These are phyloP conservation scores for Neocrepidodera transversa DNA, from an alignment of 2,888 invertebrate species.

Conservation along the genomic window DNA sequence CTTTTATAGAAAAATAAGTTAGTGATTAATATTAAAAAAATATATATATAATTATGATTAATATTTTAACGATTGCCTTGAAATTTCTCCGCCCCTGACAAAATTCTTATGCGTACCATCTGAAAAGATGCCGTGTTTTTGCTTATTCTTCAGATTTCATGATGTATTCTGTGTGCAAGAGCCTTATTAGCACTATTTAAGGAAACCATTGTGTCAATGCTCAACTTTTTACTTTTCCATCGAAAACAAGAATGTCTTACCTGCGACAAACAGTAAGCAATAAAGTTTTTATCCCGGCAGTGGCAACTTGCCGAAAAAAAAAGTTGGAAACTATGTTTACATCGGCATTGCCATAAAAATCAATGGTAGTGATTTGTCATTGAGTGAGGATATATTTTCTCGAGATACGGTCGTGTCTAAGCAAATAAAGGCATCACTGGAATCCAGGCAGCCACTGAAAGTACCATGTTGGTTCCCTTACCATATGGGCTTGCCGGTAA, in stretches of 20 bases:
- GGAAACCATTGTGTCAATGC: constrained; percentile 55
- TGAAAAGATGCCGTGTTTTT: constrained; percentile 53
- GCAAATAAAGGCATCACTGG: constrained; percentile 41
- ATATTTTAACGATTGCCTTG: too few species aligned
- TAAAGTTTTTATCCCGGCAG: constrained; percentile 46
- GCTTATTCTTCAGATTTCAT: constrained; percentile 54
- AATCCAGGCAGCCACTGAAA: constrained; percentile 32
- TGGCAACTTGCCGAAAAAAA: constrained; percentile 39
- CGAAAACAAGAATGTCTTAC: constrained; percentile 50
- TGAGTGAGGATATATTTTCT: constrained; percentile 38
- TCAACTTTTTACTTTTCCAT: constrained; percentile 49
- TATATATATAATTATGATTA: too few species aligned
- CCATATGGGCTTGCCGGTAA: constrained; percentile 33
- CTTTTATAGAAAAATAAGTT: too few species aligned
- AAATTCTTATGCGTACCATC: constrained; percentile 51
- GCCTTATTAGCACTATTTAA: constrained; percentile 57
- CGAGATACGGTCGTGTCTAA: constrained; percentile 31
- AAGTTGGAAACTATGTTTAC: constrained; percentile 42
- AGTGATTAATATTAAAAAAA: too few species aligned
- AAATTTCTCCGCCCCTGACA: constrained; percentile 19
- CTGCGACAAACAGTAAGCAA: constrained; percentile 49
- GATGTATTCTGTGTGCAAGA: constrained; percentile 55
- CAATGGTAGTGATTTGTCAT: constrained; percentile 50
- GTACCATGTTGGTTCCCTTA: constrained; percentile 33
- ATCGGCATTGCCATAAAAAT: constrained; percentile 47